Evolutionary conservation across 2,888 invertebrate species (phyloP).

Genomic region (Tribolium freemani): DNA sequence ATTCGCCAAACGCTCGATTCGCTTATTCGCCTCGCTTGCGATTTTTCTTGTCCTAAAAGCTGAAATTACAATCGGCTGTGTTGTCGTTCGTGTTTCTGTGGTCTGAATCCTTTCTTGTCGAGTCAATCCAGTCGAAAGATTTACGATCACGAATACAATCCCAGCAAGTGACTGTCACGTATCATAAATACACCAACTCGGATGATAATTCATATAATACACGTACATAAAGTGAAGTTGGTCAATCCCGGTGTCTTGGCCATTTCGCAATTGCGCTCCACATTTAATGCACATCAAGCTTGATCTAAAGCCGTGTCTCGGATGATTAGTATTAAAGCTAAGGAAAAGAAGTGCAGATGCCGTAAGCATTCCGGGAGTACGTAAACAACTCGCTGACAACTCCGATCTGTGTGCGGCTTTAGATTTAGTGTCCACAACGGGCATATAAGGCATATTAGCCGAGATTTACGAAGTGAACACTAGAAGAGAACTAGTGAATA

Average conservation of each 20-base stretch:
- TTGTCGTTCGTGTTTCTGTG: not conserved
- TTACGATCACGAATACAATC: slow-evolving; percentile 43
- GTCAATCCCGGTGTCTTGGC: slow-evolving; percentile 34
- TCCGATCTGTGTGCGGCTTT: slow-evolving; percentile 40
- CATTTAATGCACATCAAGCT: slow-evolving; percentile 19
- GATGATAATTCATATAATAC: slow-evolving; percentile 43
- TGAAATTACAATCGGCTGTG: no score
- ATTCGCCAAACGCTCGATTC: no score
- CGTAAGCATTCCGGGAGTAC: slow-evolving; percentile 43
- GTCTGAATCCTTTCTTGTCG: slow-evolving; percentile 36
- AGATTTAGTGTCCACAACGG: slow-evolving; percentile 44
- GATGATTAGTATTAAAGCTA: slow-evolving; percentile 44
- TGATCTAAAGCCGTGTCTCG: slow-evolving; percentile 45
- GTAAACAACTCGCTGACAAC: slow-evolving; percentile 46
- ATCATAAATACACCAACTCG: slow-evolving; percentile 44
- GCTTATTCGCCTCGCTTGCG: no score
- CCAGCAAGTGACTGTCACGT: slow-evolving; percentile 46
- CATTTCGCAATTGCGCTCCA: slow-evolving; percentile 37
- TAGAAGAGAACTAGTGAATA: slow-evolving; percentile 34
- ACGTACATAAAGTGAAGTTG: slow-evolving; percentile 40
- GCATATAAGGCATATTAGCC: slow-evolving; percentile 47
- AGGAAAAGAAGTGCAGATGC: slow-evolving; percentile 38
- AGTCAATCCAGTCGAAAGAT: slow-evolving; percentile 39
- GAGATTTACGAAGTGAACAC: slow-evolving; percentile 44
- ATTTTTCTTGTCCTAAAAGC: no score